Evolutionary conservation across 2,888 invertebrate genomes (phyloP).

Genomic region (Cylindroiulus punctatus): DNA sequence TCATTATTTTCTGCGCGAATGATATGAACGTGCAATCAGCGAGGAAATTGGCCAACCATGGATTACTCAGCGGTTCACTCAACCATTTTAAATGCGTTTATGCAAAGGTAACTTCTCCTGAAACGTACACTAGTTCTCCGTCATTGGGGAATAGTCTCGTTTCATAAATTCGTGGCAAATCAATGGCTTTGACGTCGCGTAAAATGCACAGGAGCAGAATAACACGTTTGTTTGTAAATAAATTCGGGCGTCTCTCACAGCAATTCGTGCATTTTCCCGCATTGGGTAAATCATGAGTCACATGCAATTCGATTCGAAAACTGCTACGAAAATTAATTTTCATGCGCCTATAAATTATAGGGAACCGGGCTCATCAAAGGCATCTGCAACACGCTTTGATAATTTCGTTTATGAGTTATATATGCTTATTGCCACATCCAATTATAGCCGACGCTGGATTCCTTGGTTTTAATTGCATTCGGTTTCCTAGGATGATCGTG

Average conservation of each 20-base stretch:
- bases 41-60: neutral
- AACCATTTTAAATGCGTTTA: neutral
- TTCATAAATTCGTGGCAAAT: constrained; percentile 14
- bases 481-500: neutral
- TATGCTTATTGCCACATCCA: neutral
- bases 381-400: constrained; percentile 11
- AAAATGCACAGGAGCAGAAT: constrained; percentile 30
- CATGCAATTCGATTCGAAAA: neutral
- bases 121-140: neutral
- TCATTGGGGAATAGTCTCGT: neutral
- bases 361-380: constrained; percentile 42
- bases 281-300: neutral
- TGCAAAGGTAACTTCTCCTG: neutral
- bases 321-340: neutral
- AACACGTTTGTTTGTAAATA: constrained; percentile 43
- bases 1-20: too few species aligned
- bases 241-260: neutral
- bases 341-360: constrained; percentile 15
- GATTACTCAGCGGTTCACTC: neutral
- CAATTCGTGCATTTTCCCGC: neutral
- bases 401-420: constrained; percentile 2
- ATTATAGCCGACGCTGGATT: neutral
- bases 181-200: constrained; percentile 38
- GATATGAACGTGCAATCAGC: neutral
- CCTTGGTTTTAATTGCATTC: neutral